Percentiles rank a stretch among this genome's conserved stretches.
Conservation (phyloP, 2,888 invertebrate species). For the Amiota mariae region DNA sequence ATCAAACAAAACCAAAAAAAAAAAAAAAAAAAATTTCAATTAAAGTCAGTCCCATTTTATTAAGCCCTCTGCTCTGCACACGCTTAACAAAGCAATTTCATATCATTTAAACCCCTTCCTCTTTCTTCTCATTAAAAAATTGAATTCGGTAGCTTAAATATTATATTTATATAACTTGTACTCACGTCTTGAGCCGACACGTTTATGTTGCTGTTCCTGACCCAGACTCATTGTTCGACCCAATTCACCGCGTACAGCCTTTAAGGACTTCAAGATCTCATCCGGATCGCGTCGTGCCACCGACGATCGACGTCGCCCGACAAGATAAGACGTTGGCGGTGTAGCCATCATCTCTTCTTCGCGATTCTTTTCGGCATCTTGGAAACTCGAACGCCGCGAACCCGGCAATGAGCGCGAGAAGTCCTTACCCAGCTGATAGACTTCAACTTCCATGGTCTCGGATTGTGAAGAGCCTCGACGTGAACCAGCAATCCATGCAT, state of each 20-base stretch:
- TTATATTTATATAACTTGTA: no score
- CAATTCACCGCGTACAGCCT: slow-evolving; percentile 87
- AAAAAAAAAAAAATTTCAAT: no score
- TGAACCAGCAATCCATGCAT: slow-evolving; percentile 85
- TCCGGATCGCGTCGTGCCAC: slow-evolving; percentile 88
- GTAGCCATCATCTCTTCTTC: slow-evolving; percentile 71
- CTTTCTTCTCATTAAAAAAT: no score
- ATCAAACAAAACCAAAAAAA: no score
- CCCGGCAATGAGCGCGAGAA: slow-evolving; percentile 90
- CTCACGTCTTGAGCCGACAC: slow-evolving; percentile 82
- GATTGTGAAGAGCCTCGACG: slow-evolving; percentile 92
- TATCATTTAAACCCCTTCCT: not conserved
- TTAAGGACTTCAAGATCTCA: slow-evolving; percentile 86
- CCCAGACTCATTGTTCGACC: slow-evolving; percentile 88
- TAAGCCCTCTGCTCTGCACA: no score
- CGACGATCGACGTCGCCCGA: slow-evolving; percentile 86
- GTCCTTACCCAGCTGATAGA: slow-evolving; percentile 88
- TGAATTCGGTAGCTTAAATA: not conserved
- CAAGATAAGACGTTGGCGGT: slow-evolving; percentile 77
- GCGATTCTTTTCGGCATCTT: slow-evolving; percentile 79
- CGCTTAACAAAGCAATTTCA: not conserved
- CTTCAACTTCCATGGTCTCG: slow-evolving; percentile 88
- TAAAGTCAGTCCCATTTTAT: no score
- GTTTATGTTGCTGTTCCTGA: slow-evolving; percentile 75
- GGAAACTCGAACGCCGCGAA: slow-evolving; percentile 88